Evolutionary conservation across 2,888 invertebrate species (phyloP), one percentile per base, ranked within the genome.

Genomic region (Folsomia manolachei): DNA sequence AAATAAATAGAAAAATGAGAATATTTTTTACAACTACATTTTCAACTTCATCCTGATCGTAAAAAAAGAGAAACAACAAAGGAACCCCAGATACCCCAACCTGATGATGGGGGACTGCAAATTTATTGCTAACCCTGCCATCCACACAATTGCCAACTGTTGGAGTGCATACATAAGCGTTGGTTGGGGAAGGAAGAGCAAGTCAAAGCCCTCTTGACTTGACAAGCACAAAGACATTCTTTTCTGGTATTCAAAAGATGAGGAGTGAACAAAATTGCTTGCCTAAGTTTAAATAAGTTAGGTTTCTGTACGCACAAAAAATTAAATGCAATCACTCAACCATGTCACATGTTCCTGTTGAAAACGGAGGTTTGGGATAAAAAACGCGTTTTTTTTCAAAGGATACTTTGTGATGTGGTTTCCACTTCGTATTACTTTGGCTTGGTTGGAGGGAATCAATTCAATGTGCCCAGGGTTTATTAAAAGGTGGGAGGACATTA

Each of bases 141-240:
- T n/a, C n/a, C n/a, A n/a, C n/a, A n/a, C n/a, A n/a, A 19, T 56
- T 56, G 56, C n/a, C n/a, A n/a, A 56, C 21, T 56, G 21, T 4
- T 56, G 18, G 18, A 56, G n/a, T n/a, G 7, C 18, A 18, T 56
- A 7, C 56, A 7, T 56, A 4, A 14, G 56, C 39, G 39, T 39
- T n/a, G n/a, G n/a, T n/a, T 39, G 39, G 39, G 39, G 39, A 39
- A 39, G 63, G 19, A 27, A n/a, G 26, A 64, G 19, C 26, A 64
- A 66, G 65, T 66, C 65, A 27, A 66, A 66, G 65, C 52, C 52
- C 52, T 51, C 24, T 66, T 66, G 65, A 66, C 65, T 56, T 56
- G 56, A 56, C 56, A 56, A 56, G 56, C 56, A 56, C 56, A 56
- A 56, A 56, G 21, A 21, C 18, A 56, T 21, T 56, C n/a, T n/a